Base-by-base conservation (phyloP, 92 coral and sea anemone species). In the Montipora capitata region DNA sequence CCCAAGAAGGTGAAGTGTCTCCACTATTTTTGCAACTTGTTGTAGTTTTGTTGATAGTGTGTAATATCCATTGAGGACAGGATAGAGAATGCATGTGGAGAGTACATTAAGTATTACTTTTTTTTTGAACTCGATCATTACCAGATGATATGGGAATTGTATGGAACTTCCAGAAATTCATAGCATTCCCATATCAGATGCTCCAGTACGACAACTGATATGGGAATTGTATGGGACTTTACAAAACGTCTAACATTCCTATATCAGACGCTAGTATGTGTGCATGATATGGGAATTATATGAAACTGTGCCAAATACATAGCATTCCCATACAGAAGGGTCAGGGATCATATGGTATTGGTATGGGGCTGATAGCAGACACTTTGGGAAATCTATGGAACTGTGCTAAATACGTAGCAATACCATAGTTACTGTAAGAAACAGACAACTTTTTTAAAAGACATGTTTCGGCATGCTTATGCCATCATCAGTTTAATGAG, bases 181-280 rank as follows among this genome's bases (percentile, higher is more conserved):
- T 76, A 76, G 81, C 81, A 76, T 76, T 77, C 81, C 81, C 68
- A 77, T 58, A 77, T 77, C 81, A 56, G 81, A 76, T 27, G 68
- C 52, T 68, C 54, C 78, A 45, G 54, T 49, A 27, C 5, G n/a
- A 51, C n/a, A 7, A 18, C 40, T 56, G 65, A 77, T 57, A 38
- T 51, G 48, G 49, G 81, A 77, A 74, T 77, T 15, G 42, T 38
- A 77, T 77, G 81, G 81, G 63, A 54, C 61, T 48, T 51, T 40
- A 8, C 51, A 45, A 71, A 17, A 12, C 14, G 13, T 54, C 1
- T 54, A 71, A 17, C 76, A 72, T 72, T 72, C 76, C 76, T 48
- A 41, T 72, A 72, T 72, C 76, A 72, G 57, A 42, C 41, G 57
- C 54, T 72, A 17, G 76, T 72, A 13, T 72, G 39, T 8, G 6